Base-by-base conservation (phyloP, 2,113 vertebrate genomes). In the Saccopteryx leptura region DNA sequence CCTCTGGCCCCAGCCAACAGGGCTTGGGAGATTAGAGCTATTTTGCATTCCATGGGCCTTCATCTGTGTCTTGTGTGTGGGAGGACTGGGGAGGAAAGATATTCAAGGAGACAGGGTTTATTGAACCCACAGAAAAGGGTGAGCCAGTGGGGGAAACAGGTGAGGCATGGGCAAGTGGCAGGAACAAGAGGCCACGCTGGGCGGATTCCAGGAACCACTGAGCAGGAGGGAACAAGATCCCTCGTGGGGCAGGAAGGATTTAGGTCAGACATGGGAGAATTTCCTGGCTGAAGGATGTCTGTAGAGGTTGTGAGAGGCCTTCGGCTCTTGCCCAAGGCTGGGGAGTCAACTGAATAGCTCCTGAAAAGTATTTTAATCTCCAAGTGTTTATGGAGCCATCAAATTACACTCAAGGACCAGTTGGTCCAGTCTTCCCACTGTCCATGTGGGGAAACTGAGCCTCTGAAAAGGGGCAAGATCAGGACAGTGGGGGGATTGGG, bases 221-320 rank as follows among this genome's bases (percentile, higher is more conserved):
- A 75, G 83, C 50, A 28, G 56, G 39, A 87, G 84, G 60, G 69
- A 89, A 31, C 66, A 19, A 19, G 88, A 66, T 81, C 93, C 50
- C 71, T 74, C 82, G 60, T 74, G 76, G 90, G 88, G 90, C 97
- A 91, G 96, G 92, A 97, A 96, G 89, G 91, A 90, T 91, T 96
- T 96, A 68, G 93, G 95, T 96, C 97, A 95, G 96, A 93, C 58
- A 10, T 90, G 88, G 92, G 93, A 93, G 92, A 93, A 84, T 93
- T 97, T 96, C 96, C 96, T 92, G 90, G 74, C 94, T 81, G 1
- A 92, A 79, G 66, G 56, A 33, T 52, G 17, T 74, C 93, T 86
- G 78, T 50, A 66, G 92, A 96, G 87, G 93, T 97, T 88, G 17
- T 46, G 2, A 95, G 96, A 97, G 94, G 95, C 81, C 83, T 10